Evolutionary conservation across 2,113 vertebrate species (phyloP), one percentile per base, ranked within the genome.

Genomic region (Morphnarchus princeps): DNA sequence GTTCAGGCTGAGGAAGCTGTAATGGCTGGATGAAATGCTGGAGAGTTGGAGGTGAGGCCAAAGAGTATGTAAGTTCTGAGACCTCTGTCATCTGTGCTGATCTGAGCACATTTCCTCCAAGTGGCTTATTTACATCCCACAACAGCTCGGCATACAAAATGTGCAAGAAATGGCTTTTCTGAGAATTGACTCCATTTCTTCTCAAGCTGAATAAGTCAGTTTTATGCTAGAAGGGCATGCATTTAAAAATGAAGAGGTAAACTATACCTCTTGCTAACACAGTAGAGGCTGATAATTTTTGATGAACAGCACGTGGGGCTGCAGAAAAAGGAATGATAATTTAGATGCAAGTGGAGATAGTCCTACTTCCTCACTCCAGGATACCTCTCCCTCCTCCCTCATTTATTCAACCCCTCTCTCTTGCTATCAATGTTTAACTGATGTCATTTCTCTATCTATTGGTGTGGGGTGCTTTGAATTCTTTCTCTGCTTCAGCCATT

Each of bases 351-450:
- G 14, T 47, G 26, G 54, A n/a, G 59, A 61, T 49, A 36, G 6
- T 86, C 4, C n/a, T 67, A 16, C 69, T 88, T 91, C 47, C 32
- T 85, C 12, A 21, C 43, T 71, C 42, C 9, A 24, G 15, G 13
- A 45, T 66, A 50, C 31, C 5, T 80, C 16, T 83, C 16, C 16
- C 25, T 76, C 31, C 34, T 63, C 54, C 32, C 16, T 71, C 8
- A 6, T 66, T 47, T 73, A 40, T 49, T 69, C 0, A 0, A 0
- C 13, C 58, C 7, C 50, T 40, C 29, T 40, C 25, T 62, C 29
- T 69, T 69, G 42, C 29, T 40, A 4, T 58, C 24, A 17, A 16
- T 40, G 25, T 79, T 79, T 38, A 31, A n/a, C 16, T 62, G 34
- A 21, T 73, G 45, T 0, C 0, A 8, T 74, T 67, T 83, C 69